Evolutionary conservation across 2,888 invertebrate genomes (phyloP).

Genomic region (Mesochorus sp.): DNA sequence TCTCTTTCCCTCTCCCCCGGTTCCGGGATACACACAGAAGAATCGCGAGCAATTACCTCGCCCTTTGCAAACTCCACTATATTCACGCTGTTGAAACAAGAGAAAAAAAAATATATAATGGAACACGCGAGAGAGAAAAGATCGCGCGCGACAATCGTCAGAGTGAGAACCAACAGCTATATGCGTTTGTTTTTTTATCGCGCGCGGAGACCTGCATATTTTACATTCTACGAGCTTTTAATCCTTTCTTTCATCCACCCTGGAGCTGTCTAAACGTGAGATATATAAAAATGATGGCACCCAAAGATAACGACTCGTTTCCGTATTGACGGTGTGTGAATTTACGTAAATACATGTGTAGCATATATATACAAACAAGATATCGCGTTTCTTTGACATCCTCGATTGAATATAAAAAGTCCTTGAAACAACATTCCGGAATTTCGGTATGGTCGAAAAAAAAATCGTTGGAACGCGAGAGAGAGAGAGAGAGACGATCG

Average conservation of each 20-base stretch:
- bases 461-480: conserved; percentile 32
- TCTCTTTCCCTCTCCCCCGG: conserved; percentile 44
- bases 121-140: neutral
- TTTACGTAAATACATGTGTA: too few relatives aligned
- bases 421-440: conserved; percentile 18
- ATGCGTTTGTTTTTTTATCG: neutral
- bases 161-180: neutral
- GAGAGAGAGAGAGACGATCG: neutral
- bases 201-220: neutral
- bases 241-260: neutral
- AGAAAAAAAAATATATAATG: neutral
- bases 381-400: neutral
- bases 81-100: conserved; percentile 31
- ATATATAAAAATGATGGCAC: neutral
- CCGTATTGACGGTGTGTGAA: neutral
- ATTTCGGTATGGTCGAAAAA: conserved; percentile 24
- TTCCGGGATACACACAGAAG: conserved; percentile 55
- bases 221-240: neutral
- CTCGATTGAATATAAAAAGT: neutral
- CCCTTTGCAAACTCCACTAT: conserved; percentile 48
- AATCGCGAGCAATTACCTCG: conserved; percentile 62
- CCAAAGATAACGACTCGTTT: conserved; percentile 3
- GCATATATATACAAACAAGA: too few relatives aligned
- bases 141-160: neutral
- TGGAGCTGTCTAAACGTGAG: neutral